Percentiles rank a stretch among this genome's conserved stretches.
These are phyloP conservation scores for Harpalus rubripes DNA, from an alignment of 2,888 invertebrate genomes.

Conservation along the genomic window DNA sequence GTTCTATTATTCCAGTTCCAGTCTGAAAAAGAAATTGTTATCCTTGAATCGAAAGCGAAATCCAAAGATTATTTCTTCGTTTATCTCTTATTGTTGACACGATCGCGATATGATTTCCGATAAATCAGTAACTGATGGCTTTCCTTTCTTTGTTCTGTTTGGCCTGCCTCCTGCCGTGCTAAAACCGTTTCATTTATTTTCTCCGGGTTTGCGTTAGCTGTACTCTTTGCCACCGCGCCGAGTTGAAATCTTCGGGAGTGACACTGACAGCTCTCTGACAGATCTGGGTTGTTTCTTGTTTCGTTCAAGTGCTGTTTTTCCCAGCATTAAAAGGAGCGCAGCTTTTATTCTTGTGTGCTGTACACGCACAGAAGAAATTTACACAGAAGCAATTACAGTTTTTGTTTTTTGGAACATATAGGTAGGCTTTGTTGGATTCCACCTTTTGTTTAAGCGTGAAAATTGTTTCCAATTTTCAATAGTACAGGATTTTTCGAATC, in stretches of 20 bases:
- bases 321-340: constrained; percentile 48
- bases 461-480: no score
- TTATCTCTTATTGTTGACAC: not conserved
- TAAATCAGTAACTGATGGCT: constrained; percentile 12
- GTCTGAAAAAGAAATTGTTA: no score
- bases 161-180: not conserved
- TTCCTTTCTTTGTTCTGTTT: constrained; percentile 14
- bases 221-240: not conserved
- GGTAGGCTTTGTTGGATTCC: no score
- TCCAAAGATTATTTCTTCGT: not conserved
- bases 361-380: constrained; percentile 10
- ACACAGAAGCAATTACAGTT: constrained; percentile 16
- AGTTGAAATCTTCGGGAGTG: constrained; percentile 53
- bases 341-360: constrained; percentile 9
- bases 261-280: constrained; percentile 52
- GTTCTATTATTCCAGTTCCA: no score
- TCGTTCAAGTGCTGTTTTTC: constrained; percentile 50
- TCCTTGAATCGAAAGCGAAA: not conserved
- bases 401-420: not conserved
- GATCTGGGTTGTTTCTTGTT: constrained; percentile 57
- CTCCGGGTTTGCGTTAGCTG: not conserved
- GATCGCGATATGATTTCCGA: constrained; percentile 1
- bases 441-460: not conserved
- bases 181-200: constrained; percentile 10
- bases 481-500: no score